Percentiles rank a stretch among this genome's conserved stretches.
Evolutionary conservation across 1,140 invertebrate genomes (phyloP).

Genomic region (Drosophila sp.): DNA sequence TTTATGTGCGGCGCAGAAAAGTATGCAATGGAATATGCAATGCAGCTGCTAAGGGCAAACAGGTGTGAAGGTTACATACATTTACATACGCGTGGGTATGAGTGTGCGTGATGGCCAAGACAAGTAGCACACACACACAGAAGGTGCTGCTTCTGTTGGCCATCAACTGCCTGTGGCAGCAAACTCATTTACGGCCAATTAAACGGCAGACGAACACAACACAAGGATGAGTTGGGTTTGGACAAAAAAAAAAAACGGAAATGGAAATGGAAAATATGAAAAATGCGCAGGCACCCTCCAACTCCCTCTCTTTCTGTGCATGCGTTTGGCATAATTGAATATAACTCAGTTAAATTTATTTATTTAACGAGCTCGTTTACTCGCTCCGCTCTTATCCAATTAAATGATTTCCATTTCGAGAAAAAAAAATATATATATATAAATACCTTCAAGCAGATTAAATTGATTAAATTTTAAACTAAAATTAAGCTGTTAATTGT

Average conservation of each 20-base stretch:
- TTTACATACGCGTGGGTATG: background rate
- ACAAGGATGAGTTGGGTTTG: background rate
- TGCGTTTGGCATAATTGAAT: constrained; percentile 18
- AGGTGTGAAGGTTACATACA: constrained; percentile 19
- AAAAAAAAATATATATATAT: background rate
- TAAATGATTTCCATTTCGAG: constrained; percentile 24
- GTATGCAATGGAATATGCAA: constrained; percentile 55
- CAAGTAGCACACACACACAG: constrained; percentile 31
- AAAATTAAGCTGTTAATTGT: background rate
- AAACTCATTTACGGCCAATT: constrained; percentile 62
- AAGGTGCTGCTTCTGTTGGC: constrained; percentile 8
- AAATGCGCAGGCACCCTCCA: background rate
- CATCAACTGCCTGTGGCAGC: constrained; percentile 14
- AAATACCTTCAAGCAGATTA: background rate
- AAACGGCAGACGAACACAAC: constrained; percentile 32
- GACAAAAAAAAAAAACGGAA: constrained; percentile 17
- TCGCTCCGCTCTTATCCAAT: constrained; percentile 11
- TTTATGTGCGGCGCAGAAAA: constrained; percentile 35
- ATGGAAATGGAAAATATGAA: constrained; percentile 24
- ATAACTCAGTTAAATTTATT: constrained; percentile 37
- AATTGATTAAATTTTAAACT: constrained; percentile 1
- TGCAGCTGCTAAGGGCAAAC: constrained; percentile 16
- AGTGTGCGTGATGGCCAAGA: constrained; percentile 34
- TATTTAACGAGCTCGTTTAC: constrained; percentile 29
- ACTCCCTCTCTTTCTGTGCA: background rate